These are phyloP conservation scores for Caradrina kadenii DNA, from an alignment of 2,888 invertebrate genomes.

Conservation along the genomic window DNA sequence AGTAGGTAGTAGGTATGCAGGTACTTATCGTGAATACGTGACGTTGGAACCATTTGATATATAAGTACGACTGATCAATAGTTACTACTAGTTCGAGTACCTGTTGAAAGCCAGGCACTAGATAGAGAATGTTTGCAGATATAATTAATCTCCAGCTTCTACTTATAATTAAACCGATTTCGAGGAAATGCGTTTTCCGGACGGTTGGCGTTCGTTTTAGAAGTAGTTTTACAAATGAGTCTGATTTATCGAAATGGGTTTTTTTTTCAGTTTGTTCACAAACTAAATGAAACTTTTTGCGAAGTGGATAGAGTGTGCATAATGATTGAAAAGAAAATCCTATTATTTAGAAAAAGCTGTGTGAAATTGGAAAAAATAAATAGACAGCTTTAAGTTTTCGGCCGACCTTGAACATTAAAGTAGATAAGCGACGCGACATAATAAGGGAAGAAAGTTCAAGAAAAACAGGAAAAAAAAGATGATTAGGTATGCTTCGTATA, in stretches of 20 bases:
- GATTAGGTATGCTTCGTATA: slow-evolving; percentile 2
- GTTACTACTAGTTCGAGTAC: not conserved
- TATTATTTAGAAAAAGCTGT: not conserved
- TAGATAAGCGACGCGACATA: not conserved
- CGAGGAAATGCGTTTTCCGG: not conserved
- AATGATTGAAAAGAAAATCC: slow-evolving; percentile 6
- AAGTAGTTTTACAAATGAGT: slow-evolving; percentile 3
- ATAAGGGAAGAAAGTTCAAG: slow-evolving; percentile 2
- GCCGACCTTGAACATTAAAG: not conserved
- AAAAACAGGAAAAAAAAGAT: slow-evolving; percentile 25
- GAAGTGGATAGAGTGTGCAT: not conserved
- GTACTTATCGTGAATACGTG: slow-evolving; percentile 12
- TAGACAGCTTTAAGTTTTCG: not conserved
- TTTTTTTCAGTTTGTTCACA: slow-evolving; percentile 16
- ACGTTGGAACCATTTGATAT: slow-evolving; percentile 27
- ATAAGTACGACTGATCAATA: slow-evolving; percentile 7
- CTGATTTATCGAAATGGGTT: slow-evolving; percentile 21
- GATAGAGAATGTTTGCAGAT: not conserved
- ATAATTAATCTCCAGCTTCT: slow-evolving; percentile 23
- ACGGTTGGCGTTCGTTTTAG: not conserved
- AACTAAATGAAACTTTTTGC: not conserved
- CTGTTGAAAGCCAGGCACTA: slow-evolving; percentile 14
- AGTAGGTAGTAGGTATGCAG: not conserved
- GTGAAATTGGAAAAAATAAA: not conserved
- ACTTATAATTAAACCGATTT: slow-evolving; percentile 10